Conservation (phyloP, 2,113 vertebrate species). For the Serinus canaria region DNA sequence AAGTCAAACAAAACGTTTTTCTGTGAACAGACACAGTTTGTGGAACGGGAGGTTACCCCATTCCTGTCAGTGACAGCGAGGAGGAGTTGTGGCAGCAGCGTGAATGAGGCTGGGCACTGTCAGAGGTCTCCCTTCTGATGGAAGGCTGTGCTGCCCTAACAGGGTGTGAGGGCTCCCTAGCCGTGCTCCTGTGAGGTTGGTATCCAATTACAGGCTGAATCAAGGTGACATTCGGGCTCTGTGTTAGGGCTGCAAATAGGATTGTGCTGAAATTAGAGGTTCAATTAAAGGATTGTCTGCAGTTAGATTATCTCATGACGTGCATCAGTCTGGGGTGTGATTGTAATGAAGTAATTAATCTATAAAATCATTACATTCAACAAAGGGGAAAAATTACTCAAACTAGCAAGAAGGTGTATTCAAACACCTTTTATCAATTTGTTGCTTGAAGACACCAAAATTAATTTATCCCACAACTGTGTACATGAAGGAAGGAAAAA, state of each 20-base stretch:
- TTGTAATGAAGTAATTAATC: not conserved
- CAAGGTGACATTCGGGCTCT: not conserved
- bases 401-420: not conserved
- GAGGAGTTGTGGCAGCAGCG: not conserved
- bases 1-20: not conserved
- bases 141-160: not conserved
- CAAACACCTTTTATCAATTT: not conserved
- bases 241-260: not conserved
- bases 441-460: not conserved
- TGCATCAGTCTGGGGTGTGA: not conserved
- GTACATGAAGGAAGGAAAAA: not conserved
- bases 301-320: accelerated
- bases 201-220: not conserved
- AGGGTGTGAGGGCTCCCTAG: not conserved
- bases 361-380: not conserved
- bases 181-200: not conserved
- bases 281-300: not conserved
- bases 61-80: not conserved
- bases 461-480: not conserved
- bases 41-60: not conserved
- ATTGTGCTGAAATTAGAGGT: not conserved
- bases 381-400: not conserved
- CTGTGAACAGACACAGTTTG: not conserved
- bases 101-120: not conserved
- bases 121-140: not conserved